Percentiles rank a stretch among this genome's conserved stretches.
These are phyloP conservation scores for Lasiommata megera DNA, from an alignment of 2,888 invertebrate genomes.

Conservation along the genomic window DNA sequence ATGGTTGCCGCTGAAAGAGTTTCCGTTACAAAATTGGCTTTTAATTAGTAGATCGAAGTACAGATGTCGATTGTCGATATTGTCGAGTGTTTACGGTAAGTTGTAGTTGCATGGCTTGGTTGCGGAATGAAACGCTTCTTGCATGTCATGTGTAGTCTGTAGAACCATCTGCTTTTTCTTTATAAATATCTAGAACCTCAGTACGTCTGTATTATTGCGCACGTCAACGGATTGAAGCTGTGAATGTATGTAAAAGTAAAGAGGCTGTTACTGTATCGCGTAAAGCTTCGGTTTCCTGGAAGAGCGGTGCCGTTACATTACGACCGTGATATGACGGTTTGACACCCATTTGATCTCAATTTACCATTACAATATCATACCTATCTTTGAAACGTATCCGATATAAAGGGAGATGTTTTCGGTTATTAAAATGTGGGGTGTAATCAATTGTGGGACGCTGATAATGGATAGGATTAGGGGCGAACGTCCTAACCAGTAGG, in stretches of 20 bases:
- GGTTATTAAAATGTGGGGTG: too few species aligned
- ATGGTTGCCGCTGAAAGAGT: conserved; percentile 79
- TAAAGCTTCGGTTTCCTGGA: too few species aligned
- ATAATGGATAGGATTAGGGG: too few species aligned
- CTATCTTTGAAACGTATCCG: too few species aligned
- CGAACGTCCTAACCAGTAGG: too few species aligned
- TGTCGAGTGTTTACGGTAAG: conserved; percentile 70
- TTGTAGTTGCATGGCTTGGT: conserved; percentile 65
- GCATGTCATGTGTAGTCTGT: conserved; percentile 20
- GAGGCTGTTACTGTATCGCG: not conserved
- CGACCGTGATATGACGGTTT: too few species aligned
- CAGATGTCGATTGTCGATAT: conserved; percentile 78
- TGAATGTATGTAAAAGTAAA: not conserved
- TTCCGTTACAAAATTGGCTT: conserved; percentile 65
- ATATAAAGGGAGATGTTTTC: too few species aligned
- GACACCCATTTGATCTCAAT: too few species aligned
- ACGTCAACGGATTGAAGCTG: not conserved
- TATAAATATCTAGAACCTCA: conserved; percentile 1
- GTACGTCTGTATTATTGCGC: not conserved
- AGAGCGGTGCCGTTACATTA: too few species aligned
- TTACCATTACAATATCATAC: too few species aligned
- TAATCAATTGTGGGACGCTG: too few species aligned
- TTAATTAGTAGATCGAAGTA: conserved; percentile 63
- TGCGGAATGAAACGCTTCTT: conserved; percentile 39
- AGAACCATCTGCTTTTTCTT: conserved; percentile 31